Evolutionary conservation across 2,113 vertebrate genomes (phyloP).

Genomic region (Corythaixoides concolor): DNA sequence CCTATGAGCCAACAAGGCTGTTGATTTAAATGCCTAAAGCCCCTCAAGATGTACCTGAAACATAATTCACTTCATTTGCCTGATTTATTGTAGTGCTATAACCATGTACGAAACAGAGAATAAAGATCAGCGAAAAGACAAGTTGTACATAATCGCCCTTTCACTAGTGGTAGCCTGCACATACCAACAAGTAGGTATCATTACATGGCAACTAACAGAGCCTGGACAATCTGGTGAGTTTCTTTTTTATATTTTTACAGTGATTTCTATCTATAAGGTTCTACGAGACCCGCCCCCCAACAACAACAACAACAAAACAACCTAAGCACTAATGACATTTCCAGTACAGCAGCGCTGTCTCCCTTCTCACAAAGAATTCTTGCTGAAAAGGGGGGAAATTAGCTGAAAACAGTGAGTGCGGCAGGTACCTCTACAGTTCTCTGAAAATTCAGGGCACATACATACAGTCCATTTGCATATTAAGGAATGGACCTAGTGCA

Average conservation of each 20-base stretch:
- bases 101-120: rapidly evolving
- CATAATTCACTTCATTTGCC: not conserved
- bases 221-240: not conserved
- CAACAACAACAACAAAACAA: not conserved
- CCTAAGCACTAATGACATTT: not conserved
- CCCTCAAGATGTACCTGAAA: not conserved
- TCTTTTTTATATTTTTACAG: not conserved
- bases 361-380: not conserved
- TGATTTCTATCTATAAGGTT: not conserved
- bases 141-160: not conserved
- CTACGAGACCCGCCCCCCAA: not conserved
- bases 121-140: not conserved
- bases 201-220: not conserved
- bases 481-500: not conserved
- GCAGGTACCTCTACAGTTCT: not conserved
- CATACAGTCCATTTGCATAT: not conserved
- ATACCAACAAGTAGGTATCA: not conserved
- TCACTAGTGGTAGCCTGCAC: not conserved
- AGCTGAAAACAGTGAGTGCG: not conserved
- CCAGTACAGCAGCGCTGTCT: not conserved
- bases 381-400: not conserved
- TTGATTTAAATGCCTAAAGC: not conserved
- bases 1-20: rapidly evolving
- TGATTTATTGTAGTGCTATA: not conserved
- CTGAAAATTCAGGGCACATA: not conserved